Evolutionary conservation across 2,888 invertebrate species (phyloP), one percentile per base, ranked within the genome.

Genomic region (Papilio demoleus): DNA sequence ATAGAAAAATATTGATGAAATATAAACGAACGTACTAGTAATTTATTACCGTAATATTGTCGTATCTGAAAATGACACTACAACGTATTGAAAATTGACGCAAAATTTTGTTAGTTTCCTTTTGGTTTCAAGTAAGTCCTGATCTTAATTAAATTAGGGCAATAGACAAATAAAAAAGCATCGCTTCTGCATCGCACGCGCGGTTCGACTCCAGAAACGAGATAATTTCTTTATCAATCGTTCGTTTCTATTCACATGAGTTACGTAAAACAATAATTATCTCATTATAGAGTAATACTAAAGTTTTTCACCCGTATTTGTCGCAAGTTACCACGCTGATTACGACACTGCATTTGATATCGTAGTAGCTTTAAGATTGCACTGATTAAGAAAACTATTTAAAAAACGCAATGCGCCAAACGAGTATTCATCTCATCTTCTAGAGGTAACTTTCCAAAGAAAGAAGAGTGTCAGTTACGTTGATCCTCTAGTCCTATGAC

Each of bases 221-320:
- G 63, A 68, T 58, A 62, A 67, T 68, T 63, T 68, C 45, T 68
- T 68, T 63, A 63, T 68, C 62, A 61, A 5, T 12, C 42, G 56
- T 17, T 42, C 34, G 31, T 24, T 56, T 68, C 42, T 62, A 53
- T 62, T 62, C 67, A 31, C 58, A 58, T 45, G 58, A 58, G 22
- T 68, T 63, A 68, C 63, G 58, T 58, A 68, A 68, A 34, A 45
- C 5, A 61, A 38, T 53, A 31, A 62, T 62, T 61, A 61, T 62
- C 11, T 67, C n/a, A 56, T 65, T 65, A 34, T 36, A 40, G 2
- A 63, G 36, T 50, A 53, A 31, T 40, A 27, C 34, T 19, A 19
- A 14, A 19, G 17, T 65, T 31, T 56, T 65, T 65, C 27, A 50
- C 50, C 27, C 27, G 50, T 27, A n/a, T 50, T 50, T 50, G 27